Evolutionary conservation across 1,140 invertebrate genomes (phyloP), one percentile per base, ranked within the genome.

Genomic region (Sycophila sp.): DNA sequence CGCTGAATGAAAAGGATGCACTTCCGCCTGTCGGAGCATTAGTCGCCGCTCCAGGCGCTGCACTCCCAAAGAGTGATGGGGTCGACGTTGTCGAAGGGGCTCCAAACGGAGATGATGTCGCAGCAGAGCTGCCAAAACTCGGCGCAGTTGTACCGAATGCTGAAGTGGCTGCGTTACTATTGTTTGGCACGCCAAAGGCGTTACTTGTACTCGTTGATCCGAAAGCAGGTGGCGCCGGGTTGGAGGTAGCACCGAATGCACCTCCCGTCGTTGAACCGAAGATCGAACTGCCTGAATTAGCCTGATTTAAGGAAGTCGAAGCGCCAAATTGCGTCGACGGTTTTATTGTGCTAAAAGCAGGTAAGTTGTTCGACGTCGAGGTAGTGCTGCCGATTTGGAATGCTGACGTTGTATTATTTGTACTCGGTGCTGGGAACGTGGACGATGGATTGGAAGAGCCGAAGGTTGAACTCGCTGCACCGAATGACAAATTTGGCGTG

Each of bases 1-100:
- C 36, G 1, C 75, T 74, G 15, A 82, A 83, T 2, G 72, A 24
- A 34, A 80, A 78, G 0, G 59, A n/a, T n/a, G n/a, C n/a, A n/a
- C n/a, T n/a, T n/a, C n/a, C n/a, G n/a, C n/a, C n/a, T n/a, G n/a
- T 47, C 42, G 62, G 51, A 8, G 30, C 7, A 36, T 17, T 24
- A 13, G 13, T 7, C 3, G n/a, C n/a, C n/a, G n/a, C n/a, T n/a
- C 51, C 19, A 1, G 56, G 4, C 4, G 32, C 30, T 3, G 34
- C 22, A 28, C 42, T 69, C 1, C 45, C 56, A 2, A 69, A 69
- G 4, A 53, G 55, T 13, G 32, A 28, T 4, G 66, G 26, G 1
- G 45, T 13, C 1, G 34, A 60, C 1, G 45, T 36, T 24, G 19
- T 53, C 1, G 47, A 0, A 4, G 6, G 32, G 11, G 26, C 24